Conservation (phyloP, 2,797 vertebrate genomes). For the Nannoperca obscura region DNA sequence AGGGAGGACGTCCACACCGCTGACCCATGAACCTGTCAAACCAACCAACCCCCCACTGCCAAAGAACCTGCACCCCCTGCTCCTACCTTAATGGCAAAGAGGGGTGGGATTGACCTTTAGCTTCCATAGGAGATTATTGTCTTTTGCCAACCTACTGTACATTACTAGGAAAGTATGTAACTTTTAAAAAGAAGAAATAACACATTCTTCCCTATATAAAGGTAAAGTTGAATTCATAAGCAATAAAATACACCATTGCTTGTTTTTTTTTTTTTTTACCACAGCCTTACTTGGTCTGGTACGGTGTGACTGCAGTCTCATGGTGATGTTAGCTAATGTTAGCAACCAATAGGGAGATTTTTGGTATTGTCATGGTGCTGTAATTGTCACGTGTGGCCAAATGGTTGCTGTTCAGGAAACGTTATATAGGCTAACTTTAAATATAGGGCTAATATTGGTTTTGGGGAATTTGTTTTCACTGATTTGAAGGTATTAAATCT, state of each 20-base stretch:
- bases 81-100: constrained; percentile 16
- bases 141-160: too few species aligned
- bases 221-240: too few species aligned
- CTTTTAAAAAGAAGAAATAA: neutral
- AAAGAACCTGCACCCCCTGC: neutral
- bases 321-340: neutral
- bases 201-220: neutral
- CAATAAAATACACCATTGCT: neutral
- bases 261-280: neutral
- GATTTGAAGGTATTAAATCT: neutral
- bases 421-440: neutral
- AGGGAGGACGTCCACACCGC: constrained; percentile 59
- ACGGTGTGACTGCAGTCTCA: neutral
- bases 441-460: neutral
- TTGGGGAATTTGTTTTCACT: neutral
- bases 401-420: neutral
- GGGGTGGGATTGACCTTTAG: neutral
- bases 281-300: neutral
- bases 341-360: neutral
- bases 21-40: constrained; percentile 73
- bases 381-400: neutral
- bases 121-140: too few species aligned
- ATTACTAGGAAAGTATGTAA: neutral
- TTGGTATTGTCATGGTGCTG: neutral
- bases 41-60: constrained; percentile 11